Evolutionary conservation across 2,113 vertebrate species (phyloP).

Genomic region (Greenwoodochromis staneri): DNA sequence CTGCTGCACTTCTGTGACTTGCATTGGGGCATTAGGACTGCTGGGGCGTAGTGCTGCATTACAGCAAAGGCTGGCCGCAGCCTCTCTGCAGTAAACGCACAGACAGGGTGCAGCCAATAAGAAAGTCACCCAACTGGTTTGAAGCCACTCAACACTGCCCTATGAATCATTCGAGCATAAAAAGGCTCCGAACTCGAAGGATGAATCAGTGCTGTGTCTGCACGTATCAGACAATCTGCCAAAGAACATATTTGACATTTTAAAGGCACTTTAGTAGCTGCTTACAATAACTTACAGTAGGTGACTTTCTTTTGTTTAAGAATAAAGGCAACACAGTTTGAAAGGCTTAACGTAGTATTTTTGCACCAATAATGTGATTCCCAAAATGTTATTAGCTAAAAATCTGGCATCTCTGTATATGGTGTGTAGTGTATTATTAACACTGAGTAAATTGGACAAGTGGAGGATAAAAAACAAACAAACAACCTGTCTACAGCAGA

Average conservation of each 20-base stretch:
- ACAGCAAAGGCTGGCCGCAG: conserved; percentile 41
- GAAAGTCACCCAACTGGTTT: neutral
- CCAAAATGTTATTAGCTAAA: neutral
- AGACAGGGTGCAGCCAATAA: neutral
- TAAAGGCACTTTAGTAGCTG: neutral
- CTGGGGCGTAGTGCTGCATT: conserved; percentile 45
- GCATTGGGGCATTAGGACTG: neutral
- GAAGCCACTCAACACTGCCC: neutral
- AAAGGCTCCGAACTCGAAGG: neutral
- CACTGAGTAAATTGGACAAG: neutral
- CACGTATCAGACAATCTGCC: neutral
- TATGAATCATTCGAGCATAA: neutral
- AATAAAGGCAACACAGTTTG: neutral
- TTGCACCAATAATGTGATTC: neutral
- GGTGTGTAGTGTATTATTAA: neutral
- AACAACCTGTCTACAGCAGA: neutral
- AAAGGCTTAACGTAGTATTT: neutral
- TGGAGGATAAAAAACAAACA: neutral
- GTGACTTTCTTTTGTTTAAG: neutral
- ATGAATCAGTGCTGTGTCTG: neutral
- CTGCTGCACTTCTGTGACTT: neutral
- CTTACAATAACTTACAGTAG: neutral
- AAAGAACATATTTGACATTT: neutral
- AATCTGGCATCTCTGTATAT: neutral
- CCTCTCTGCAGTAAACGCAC: conserved; percentile 36